These are phyloP conservation scores for Malacoraja senta DNA, from an alignment of 2,797 vertebrate genomes.

Conservation along the genomic window DNA sequence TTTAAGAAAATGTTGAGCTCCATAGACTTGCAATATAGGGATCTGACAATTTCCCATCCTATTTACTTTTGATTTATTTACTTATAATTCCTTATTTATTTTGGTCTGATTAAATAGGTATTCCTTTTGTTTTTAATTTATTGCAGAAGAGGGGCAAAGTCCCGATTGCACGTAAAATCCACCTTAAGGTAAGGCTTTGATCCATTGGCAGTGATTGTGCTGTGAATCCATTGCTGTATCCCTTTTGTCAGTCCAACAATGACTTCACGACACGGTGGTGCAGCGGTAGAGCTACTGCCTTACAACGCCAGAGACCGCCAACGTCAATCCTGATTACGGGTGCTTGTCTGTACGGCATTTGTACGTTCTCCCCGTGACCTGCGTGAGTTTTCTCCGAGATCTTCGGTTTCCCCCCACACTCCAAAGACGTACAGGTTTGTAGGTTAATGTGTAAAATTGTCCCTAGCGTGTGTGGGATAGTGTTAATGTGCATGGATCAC, in stretches of 20 bases:
- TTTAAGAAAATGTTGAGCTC: neutral
- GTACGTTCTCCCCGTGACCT: too few species aligned
- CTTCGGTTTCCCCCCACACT: too few species aligned
- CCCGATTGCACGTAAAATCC: neutral
- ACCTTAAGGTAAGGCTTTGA: constrained; percentile 22
- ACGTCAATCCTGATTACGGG: too few species aligned
- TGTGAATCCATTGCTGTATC: neutral
- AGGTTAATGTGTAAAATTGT: too few species aligned
- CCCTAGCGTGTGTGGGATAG: too few species aligned
- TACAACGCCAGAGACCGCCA: too few species aligned
- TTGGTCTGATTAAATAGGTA: neutral
- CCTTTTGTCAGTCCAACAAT: neutral
- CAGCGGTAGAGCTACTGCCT: too few species aligned
- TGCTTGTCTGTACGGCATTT: too few species aligned
- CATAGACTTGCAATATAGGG: neutral
- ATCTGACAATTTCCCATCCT: neutral
- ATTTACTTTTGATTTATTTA: constrained; percentile 19
- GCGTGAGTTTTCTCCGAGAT: too few species aligned
- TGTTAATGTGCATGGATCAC: too few species aligned
- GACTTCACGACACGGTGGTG: too few species aligned
- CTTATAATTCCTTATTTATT: neutral
- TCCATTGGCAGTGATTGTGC: neutral
- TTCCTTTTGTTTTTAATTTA: neutral
- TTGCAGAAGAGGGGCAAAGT: neutral
- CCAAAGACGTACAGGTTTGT: too few species aligned